Base-by-base conservation (phyloP, 2,888 invertebrate genomes). In the Melanchra persicariae region DNA sequence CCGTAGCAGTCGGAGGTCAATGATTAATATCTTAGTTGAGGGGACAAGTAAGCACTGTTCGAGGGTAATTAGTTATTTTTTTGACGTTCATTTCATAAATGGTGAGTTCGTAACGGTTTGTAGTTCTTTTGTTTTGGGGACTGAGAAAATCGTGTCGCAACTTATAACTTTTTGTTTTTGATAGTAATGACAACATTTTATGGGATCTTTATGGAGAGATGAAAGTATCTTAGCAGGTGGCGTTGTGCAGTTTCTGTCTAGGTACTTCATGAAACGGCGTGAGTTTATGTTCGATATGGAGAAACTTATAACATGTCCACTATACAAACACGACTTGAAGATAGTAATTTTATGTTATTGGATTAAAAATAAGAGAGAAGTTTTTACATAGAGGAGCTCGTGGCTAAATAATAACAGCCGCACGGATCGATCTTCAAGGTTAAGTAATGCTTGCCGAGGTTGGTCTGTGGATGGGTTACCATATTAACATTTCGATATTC, bases 1-100 rank as follows among this genome's bases (percentile, higher is more conserved):
- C 83, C 87, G 82, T 82, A 84, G 73, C 77, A 74, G 58, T 72
- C 77, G 77, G 72, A 79, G 73, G 79, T 49, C 34, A 66, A 60
- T 67, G 76, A 85, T 83, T 85, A 77, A 85, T 83, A 80, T 80
- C 74, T 70, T 22, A 77, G 70, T 74, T 62, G 66, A 74, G 24
- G 70, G 73, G 62, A 82, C 74, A 79, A 79, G 54, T n/a, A 49
- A 74, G 49, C 51, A 54, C 40, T 72, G 69, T 57, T 77, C 47
- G 34, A 19, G 10, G 62, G 68, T 74, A 84, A 82, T 82, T 82
- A 70, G 49, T 82, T 64, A 67, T 81, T 82, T 77, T n/a, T 69
- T 77, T 77, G 77, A 77, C 81, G 37, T 68, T 77, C 72, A 75
- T 75, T 72, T 79, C 24, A 26, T 63, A 30, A 45, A 59, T 70